These are phyloP conservation scores for Dendrolimus houi DNA, from an alignment of 2,888 invertebrate species.

Conservation along the genomic window DNA sequence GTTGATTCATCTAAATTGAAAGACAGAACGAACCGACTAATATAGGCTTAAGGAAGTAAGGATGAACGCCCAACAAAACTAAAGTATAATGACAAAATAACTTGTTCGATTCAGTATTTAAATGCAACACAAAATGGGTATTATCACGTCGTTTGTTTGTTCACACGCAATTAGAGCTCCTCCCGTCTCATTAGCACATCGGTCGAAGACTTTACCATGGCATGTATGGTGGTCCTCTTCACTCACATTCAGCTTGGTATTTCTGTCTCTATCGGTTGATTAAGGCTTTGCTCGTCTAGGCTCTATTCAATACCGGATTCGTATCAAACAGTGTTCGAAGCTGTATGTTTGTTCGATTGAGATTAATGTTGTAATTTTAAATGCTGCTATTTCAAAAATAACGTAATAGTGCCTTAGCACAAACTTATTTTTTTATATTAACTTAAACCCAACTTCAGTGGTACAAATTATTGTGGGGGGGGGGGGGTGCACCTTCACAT, in stretches of 20 bases:
- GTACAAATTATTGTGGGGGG: no score
- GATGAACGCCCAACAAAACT: no score
- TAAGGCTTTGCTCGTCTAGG: conserved; percentile 52
- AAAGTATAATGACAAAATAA: background rate
- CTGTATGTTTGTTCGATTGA: conserved; percentile 35
- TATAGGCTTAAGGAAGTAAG: no score
- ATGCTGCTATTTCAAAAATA: background rate
- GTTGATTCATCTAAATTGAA: no score
- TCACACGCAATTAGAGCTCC: conserved; percentile 69
- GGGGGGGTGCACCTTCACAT: no score
- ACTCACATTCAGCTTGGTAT: conserved; percentile 19
- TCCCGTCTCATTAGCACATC: conserved; percentile 65
- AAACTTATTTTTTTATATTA: no score
- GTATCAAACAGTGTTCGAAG: conserved; percentile 51
- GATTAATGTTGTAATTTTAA: conserved; percentile 9
- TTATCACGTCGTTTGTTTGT: conserved; percentile 62
- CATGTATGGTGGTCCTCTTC: conserved; percentile 29
- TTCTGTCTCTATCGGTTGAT: conserved; percentile 42
- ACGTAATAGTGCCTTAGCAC: no score
- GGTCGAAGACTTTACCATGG: conserved; percentile 28
- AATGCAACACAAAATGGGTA: conserved; percentile 41
- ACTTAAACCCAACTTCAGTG: no score
- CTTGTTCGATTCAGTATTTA: conserved; percentile 8
- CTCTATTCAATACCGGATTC: conserved; percentile 49
- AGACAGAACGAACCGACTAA: no score